Conservation (phyloP, 1,140 invertebrate species). For the Drosophila pachea region DNA sequence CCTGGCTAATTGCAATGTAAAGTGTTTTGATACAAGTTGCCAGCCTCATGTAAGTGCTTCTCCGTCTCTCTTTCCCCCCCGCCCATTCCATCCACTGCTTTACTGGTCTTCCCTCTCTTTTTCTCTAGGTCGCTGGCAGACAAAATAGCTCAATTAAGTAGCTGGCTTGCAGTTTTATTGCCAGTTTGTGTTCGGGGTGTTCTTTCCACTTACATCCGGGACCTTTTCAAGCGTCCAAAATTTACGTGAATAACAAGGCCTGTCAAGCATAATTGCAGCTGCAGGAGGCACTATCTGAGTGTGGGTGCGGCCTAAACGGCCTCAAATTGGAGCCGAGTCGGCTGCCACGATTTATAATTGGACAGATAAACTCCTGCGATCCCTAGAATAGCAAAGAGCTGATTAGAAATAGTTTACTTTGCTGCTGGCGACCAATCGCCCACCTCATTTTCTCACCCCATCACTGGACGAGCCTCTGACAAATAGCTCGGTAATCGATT, state of each 20-base stretch:
- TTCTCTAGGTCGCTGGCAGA: constrained; percentile 3
- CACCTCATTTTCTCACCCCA: neutral
- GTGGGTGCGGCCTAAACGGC: neutral
- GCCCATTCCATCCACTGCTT: no score
- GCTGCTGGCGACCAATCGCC: no score
- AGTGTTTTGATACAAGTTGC: constrained; percentile 63
- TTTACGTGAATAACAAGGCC: constrained; percentile 12
- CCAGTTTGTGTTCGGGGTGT: constrained; percentile 7
- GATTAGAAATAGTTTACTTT: no score
- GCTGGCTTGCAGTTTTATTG: constrained; percentile 26
- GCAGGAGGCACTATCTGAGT: neutral
- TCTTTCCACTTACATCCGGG: constrained; percentile 11
- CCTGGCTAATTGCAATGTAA: constrained; percentile 63
- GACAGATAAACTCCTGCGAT: neutral
- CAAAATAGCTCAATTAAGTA: constrained; percentile 55
- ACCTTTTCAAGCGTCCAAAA: constrained; percentile 28
- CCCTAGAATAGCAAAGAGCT: no score
- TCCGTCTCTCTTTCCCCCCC: neutral
- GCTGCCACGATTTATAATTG: neutral
- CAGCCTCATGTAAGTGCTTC: constrained; percentile 36
- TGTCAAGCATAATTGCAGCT: constrained; percentile 14
- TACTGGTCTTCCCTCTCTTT: neutral
- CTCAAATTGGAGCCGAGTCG: neutral
- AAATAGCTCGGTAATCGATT: constrained; percentile 47
- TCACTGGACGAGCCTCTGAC: constrained; percentile 40